phyloP scores from a whole-genome alignment of 2,888 invertebrate species.

The Calameuta filiformis region DNA sequence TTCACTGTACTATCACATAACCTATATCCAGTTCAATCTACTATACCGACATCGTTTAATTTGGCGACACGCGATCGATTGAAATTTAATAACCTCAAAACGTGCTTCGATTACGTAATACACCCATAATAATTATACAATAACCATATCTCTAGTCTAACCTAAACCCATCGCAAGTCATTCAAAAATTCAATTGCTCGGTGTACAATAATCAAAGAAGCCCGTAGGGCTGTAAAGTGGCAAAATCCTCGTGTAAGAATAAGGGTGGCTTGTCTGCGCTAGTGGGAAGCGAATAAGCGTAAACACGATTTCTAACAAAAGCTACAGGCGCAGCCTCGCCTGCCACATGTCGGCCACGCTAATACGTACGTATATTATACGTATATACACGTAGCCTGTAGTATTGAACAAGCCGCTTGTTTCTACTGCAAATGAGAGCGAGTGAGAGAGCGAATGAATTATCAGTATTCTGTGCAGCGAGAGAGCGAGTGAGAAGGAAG shows the following conservation, averaged over 20 bases:
- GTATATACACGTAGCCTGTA: constrained; percentile 1
- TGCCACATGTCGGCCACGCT: constrained; percentile 57
- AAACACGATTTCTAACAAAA: constrained; percentile 65
- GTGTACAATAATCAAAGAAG: background rate
- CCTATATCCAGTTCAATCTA: too few relatives aligned
- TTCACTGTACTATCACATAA: too few relatives aligned
- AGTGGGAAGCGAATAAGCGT: constrained; percentile 39
- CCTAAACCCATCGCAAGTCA: background rate
- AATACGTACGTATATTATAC: background rate
- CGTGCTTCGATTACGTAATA: too few relatives aligned
- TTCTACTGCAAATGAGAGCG: constrained; percentile 12
- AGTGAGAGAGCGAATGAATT: constrained; percentile 6
- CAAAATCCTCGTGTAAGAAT: background rate
- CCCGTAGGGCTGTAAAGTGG: background rate
- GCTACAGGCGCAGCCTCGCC: constrained; percentile 54
- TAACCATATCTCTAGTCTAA: too few relatives aligned
- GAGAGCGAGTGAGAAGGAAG: constrained; percentile 6
- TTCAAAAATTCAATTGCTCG: background rate
- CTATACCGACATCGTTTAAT: too few relatives aligned
- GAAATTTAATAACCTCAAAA: too few relatives aligned
- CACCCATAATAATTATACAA: too few relatives aligned
- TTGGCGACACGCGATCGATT: too few relatives aligned
- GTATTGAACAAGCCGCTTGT: constrained; percentile 24
- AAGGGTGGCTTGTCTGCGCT: background rate
- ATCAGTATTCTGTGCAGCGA: background rate